phyloP scores from a whole-genome alignment of 1,140 invertebrate genomes.

The Coenobita brevimanus region DNA sequence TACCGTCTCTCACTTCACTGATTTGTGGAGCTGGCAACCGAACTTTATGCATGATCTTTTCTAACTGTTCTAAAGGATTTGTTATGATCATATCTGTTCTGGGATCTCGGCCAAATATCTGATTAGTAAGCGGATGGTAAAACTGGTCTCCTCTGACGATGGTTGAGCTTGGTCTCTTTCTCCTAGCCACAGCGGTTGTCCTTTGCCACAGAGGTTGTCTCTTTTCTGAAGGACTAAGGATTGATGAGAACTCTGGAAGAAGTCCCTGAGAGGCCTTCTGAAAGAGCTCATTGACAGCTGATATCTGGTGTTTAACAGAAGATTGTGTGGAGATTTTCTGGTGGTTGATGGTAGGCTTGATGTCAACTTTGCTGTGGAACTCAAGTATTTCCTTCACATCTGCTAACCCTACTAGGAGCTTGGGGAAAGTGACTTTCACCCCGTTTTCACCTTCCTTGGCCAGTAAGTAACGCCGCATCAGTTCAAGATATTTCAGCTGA shows the following conservation, averaged over 20 bases:
- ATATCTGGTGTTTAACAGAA: constrained; percentile 34
- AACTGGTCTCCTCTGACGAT: constrained; percentile 36
- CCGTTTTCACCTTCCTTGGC: constrained; percentile 52
- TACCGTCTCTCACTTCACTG: constrained; percentile 23
- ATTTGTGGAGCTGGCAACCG: constrained; percentile 35
- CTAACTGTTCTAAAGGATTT: constrained; percentile 55
- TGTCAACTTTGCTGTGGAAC: constrained; percentile 52
- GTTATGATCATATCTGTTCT: constrained; percentile 59
- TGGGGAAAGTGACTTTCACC: constrained; percentile 51
- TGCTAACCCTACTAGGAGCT: constrained; percentile 57
- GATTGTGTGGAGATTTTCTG: constrained; percentile 51
- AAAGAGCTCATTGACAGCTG: constrained; percentile 42
- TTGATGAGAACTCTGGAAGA: constrained; percentile 47
- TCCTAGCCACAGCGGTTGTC: neutral
- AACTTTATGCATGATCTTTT: constrained; percentile 30
- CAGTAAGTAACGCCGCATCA: constrained; percentile 25
- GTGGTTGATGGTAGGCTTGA: constrained; percentile 55
- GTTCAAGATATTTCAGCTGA: constrained; percentile 45
- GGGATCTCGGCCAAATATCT: constrained; percentile 48
- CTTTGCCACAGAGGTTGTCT: constrained; percentile 41
- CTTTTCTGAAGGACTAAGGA: constrained; percentile 26
- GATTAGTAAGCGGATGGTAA: constrained; percentile 45
- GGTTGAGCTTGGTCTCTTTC: neutral
- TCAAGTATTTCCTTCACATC: constrained; percentile 57
- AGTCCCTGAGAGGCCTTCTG: constrained; percentile 20